Evolutionary conservation across 2,888 invertebrate species (phyloP).

Genomic region (Rhagonycha lutea): DNA sequence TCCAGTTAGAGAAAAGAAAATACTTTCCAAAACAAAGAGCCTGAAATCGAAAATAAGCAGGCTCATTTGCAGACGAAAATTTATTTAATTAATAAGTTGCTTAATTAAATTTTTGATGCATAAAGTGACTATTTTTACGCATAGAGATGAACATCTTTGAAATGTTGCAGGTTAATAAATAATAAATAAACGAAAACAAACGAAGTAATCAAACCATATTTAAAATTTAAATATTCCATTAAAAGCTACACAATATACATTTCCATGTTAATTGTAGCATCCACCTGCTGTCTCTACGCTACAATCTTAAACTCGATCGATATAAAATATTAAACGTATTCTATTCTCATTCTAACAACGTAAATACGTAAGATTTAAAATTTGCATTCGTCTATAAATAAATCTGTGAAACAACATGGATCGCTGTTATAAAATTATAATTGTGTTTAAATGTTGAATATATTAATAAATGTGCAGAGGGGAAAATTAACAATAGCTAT

Average conservation of each 20-base stretch:
- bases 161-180: slow-evolving; percentile 45
- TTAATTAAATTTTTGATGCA: slow-evolving; percentile 19
- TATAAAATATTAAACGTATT: slow-evolving; percentile 38
- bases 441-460: slow-evolving; percentile 41
- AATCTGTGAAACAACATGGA: slow-evolving; percentile 22
- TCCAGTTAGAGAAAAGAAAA: not conserved
- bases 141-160: slow-evolving; percentile 35
- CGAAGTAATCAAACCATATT: slow-evolving; percentile 54
- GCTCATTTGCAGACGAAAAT: not conserved
- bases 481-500: slow-evolving; percentile 36
- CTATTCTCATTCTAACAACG: slow-evolving; percentile 31
- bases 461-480: slow-evolving; percentile 38
- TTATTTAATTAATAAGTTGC: not conserved
- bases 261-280: slow-evolving; percentile 52
- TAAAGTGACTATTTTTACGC: slow-evolving; percentile 24
- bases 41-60: not conserved
- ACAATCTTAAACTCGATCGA: slow-evolving; percentile 43
- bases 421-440: slow-evolving; percentile 36
- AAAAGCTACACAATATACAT: slow-evolving; percentile 52
- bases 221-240: slow-evolving; percentile 55
- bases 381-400: slow-evolving; percentile 35
- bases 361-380: slow-evolving; percentile 35
- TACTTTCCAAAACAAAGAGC: not conserved
- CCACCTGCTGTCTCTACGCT: slow-evolving; percentile 47
- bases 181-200: slow-evolving; percentile 53